Evolutionary conservation across 2,113 vertebrate genomes (phyloP).

Genomic region (Ctenodactylus gundi): DNA sequence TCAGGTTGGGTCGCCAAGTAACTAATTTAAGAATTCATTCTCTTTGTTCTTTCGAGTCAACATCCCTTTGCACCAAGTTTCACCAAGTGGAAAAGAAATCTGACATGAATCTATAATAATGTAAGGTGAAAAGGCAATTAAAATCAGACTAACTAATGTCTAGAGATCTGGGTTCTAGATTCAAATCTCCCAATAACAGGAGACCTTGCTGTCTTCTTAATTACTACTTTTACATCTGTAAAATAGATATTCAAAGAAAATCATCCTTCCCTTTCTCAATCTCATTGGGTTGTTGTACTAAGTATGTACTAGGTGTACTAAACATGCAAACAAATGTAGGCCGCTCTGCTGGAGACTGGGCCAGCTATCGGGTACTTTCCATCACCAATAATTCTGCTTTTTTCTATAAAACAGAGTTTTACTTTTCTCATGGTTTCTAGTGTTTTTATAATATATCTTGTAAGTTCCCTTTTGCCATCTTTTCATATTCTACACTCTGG

Average conservation of each 20-base stretch:
- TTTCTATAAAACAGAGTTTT: background rate
- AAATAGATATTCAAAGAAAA: conserved; percentile 26
- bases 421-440: background rate
- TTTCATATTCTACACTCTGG: background rate
- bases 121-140: background rate
- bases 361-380: background rate
- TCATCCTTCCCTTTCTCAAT: background rate
- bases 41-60: conserved; percentile 1
- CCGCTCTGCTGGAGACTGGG: background rate
- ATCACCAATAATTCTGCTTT: background rate
- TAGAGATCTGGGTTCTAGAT: conserved; percentile 25
- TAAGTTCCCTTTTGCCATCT: background rate
- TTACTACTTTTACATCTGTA: background rate
- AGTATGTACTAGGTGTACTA: background rate
- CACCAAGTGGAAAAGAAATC: background rate
- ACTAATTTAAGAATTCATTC: background rate
- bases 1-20: background rate
- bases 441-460: background rate
- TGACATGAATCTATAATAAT: background rate
- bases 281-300: background rate
- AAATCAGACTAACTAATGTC: background rate
- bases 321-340: background rate
- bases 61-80: background rate
- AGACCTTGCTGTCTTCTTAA: conserved; percentile 10
- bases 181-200: background rate